Conservation (phyloP, 2,888 invertebrate species). For the Megalurothrips usitatus region DNA sequence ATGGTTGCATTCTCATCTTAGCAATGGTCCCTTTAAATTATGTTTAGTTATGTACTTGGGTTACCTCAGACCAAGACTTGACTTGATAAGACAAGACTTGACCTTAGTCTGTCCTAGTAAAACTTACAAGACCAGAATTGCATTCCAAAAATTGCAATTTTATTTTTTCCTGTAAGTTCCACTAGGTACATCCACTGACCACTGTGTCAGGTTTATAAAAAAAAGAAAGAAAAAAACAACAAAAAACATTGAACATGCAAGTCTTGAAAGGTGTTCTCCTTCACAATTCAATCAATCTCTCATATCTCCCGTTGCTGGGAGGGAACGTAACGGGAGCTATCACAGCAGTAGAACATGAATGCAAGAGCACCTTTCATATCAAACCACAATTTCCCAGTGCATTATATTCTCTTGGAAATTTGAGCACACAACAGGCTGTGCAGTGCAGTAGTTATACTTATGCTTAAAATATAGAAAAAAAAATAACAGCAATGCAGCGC, state of each 20-base stretch:
- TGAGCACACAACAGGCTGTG: background rate
- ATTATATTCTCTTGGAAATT: background rate
- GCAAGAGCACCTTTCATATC: slow-evolving; percentile 5
- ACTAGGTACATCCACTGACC: slow-evolving; percentile 10
- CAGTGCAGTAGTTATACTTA: background rate
- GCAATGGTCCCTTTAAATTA: slow-evolving; percentile 11
- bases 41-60: background rate
- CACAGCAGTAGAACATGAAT: slow-evolving; percentile 12
- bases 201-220: background rate
- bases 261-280: slow-evolving; percentile 13
- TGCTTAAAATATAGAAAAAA: background rate
- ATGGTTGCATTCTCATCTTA: background rate
- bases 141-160: background rate
- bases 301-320: slow-evolving; percentile 13
- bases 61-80: background rate
- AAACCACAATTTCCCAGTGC: background rate
- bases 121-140: slow-evolving; percentile 12
- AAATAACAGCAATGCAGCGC: slow-evolving; percentile 3
- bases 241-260: background rate
- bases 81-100: background rate
- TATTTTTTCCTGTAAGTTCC: background rate
- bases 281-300: slow-evolving; percentile 2
- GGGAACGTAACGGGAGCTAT: slow-evolving; percentile 9
- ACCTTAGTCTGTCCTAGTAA: background rate
- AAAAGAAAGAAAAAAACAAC: background rate